These are phyloP conservation scores for Lepus timidus DNA, from an alignment of 2,113 vertebrate genomes.

Conservation along the genomic window DNA sequence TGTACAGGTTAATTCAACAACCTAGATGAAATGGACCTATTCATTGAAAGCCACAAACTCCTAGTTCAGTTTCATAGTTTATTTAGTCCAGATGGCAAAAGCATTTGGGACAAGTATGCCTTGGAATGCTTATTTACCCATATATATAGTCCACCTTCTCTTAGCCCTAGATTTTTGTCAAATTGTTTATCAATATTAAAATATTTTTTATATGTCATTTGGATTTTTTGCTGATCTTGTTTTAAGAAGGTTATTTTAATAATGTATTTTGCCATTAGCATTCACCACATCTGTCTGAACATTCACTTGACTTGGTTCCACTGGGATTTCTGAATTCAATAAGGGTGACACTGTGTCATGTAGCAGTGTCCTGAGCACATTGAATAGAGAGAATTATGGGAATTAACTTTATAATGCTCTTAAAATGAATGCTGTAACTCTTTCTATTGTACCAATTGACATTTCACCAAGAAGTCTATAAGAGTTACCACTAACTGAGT, in stretches of 20 bases:
- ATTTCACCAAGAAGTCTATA: not conserved
- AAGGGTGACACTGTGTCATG: not conserved
- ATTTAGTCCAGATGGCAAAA: not conserved
- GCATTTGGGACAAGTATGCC: not conserved
- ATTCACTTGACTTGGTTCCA: not conserved
- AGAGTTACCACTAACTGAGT: not conserved
- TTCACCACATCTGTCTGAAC: not conserved
- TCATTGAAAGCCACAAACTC: not conserved
- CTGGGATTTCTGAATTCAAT: not conserved
- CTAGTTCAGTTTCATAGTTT: not conserved
- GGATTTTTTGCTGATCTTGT: not conserved
- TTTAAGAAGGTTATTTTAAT: not conserved
- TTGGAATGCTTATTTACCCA: not conserved
- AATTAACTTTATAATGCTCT: not conserved
- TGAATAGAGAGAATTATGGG: not conserved
- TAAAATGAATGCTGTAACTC: not conserved
- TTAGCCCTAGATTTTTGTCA: not conserved
- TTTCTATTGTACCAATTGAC: not conserved
- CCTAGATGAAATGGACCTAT: not conserved
- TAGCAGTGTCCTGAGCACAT: not conserved
- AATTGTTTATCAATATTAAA: slow-evolving; percentile 26
- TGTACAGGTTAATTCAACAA: not conserved
- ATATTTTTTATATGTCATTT: not conserved
- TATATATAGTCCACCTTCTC: not conserved
- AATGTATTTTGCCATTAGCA: not conserved